These are phyloP conservation scores for Coenonympha glycerion DNA, from an alignment of 2,888 invertebrate genomes.

Conservation along the genomic window DNA sequence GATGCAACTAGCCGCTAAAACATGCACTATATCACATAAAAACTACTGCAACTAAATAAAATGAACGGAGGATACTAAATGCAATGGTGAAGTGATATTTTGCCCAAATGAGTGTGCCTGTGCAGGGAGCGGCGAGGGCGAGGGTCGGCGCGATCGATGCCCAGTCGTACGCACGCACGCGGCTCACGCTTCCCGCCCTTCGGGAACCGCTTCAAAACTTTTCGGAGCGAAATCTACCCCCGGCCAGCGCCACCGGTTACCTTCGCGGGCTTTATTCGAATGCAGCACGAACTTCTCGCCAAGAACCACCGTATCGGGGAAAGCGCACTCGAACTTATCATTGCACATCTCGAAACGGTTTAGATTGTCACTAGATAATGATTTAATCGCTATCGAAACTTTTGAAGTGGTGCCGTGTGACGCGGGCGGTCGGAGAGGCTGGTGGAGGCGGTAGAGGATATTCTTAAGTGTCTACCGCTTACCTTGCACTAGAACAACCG, in stretches of 20 bases:
- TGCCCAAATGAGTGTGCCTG: constrained; percentile 70
- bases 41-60: constrained; percentile 71
- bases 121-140: constrained; percentile 66
- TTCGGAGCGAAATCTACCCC: constrained; percentile 65
- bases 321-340: constrained; percentile 65
- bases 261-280: constrained; percentile 55
- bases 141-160: constrained; percentile 72
- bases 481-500: constrained; percentile 75
- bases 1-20: constrained; percentile 54
- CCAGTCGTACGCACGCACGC: constrained; percentile 69
- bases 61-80: constrained; percentile 67
- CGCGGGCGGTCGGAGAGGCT: constrained; percentile 29
- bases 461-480: constrained; percentile 63
- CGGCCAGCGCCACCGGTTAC: constrained; percentile 48
- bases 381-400: constrained; percentile 34
- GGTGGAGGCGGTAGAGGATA: constrained; percentile 41
- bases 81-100: constrained; percentile 74
- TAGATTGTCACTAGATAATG: constrained; percentile 53
- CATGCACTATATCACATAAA: constrained; percentile 71
- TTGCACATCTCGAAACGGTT: constrained; percentile 56
- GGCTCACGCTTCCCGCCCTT: constrained; percentile 69
- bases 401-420: constrained; percentile 40
- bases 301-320: constrained; percentile 52
- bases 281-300: constrained; percentile 46
- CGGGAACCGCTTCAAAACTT: constrained; percentile 67